These are phyloP conservation scores for Ischnura elegans DNA, from an alignment of 2,888 invertebrate genomes.

Conservation along the genomic window DNA sequence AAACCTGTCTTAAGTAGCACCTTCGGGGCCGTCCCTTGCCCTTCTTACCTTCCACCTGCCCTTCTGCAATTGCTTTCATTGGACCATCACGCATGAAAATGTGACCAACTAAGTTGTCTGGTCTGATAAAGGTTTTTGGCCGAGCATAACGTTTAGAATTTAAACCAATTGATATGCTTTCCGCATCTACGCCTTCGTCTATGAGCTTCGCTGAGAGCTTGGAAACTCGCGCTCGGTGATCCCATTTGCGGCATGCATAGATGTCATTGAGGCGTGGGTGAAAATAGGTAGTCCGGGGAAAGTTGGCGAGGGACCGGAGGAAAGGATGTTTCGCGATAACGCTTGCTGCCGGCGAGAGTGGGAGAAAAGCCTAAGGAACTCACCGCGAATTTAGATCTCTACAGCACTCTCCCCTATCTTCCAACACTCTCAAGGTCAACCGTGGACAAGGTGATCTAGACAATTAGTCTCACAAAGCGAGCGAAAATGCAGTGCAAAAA, in stretches of 20 bases:
- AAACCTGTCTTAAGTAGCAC: too few relatives aligned
- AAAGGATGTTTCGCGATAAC: neutral
- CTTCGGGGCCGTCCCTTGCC: too few relatives aligned
- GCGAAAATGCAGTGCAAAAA: neutral
- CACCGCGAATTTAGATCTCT: neutral
- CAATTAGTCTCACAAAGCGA: neutral
- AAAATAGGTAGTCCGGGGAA: slow-evolving; percentile 23
- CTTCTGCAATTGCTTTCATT: too few relatives aligned
- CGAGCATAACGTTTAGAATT: too few relatives aligned
- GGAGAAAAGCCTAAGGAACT: neutral
- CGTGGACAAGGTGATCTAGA: slow-evolving; percentile 2
- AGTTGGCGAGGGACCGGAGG: neutral
- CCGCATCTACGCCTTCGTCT: neutral
- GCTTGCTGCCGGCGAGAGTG: neutral
- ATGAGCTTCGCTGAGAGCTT: neutral
- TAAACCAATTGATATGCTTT: neutral
- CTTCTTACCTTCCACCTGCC: too few relatives aligned
- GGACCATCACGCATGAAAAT: too few relatives aligned
- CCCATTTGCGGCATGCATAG: neutral
- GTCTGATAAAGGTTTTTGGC: too few relatives aligned
- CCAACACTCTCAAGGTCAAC: neutral
- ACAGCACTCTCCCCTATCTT: neutral
- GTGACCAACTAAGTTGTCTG: too few relatives aligned
- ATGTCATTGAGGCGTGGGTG: slow-evolving; percentile 26
- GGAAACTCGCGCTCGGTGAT: neutral